Evolutionary conservation across 2,888 invertebrate genomes (phyloP).

Genomic region (Sceliomorpha sp.): DNA sequence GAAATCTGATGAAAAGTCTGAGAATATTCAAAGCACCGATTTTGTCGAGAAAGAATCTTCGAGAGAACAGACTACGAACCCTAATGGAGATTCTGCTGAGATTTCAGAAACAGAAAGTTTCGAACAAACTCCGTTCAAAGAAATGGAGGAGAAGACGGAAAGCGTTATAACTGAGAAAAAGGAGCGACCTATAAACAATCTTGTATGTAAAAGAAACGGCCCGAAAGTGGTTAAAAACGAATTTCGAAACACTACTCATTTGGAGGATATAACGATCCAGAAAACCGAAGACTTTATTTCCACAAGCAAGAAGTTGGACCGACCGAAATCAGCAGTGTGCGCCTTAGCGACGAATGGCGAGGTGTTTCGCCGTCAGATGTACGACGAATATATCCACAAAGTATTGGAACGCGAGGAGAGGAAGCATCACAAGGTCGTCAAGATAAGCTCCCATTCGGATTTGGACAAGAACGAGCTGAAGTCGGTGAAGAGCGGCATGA

Average conservation of each 20-base stretch:
- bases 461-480: conserved; percentile 56
- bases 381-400: conserved; percentile 90
- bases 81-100: too few species aligned
- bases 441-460: conserved; percentile 84
- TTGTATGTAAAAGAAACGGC: conserved; percentile 7
- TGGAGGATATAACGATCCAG: neutral
- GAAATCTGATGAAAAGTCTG: neutral
- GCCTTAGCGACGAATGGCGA: conserved; percentile 83
- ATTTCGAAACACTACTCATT: conserved; percentile 28
- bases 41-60: too few species aligned
- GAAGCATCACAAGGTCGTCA: conserved; percentile 89
- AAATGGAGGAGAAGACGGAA: neutral
- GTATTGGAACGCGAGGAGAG: conserved; percentile 89
- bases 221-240: conserved; percentile 6
- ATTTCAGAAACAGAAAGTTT: too few species aligned
- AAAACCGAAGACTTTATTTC: neutral
- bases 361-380: conserved; percentile 89
- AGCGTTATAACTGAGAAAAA: neutral
- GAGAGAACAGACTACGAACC: too few species aligned
- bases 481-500: conserved; percentile 61
- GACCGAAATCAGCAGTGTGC: conserved; percentile 74
- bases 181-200: neutral
- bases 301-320: conserved; percentile 1
- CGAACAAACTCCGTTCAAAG: too few species aligned
- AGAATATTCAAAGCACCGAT: too few species aligned